Evolutionary conservation across 92 coral and sea anemone species (phyloP).

Genomic region (Palythoa caribaeorum): DNA sequence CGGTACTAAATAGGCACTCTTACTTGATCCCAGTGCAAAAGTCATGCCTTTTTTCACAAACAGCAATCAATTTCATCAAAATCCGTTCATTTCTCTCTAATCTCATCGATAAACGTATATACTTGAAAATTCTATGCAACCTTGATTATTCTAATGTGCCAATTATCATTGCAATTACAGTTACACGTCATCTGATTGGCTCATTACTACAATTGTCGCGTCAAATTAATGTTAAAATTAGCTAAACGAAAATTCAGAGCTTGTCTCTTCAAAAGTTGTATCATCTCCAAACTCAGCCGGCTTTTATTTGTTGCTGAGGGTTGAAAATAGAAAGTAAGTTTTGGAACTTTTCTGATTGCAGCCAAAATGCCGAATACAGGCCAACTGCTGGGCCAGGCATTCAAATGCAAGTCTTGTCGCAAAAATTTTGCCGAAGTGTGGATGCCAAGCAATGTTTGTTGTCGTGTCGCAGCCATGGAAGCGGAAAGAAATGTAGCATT

Average conservation of each 20-base stretch:
- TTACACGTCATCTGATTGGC: constrained; percentile 59
- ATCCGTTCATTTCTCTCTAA: not conserved
- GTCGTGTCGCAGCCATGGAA: constrained; percentile 67
- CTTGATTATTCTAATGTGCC: not conserved
- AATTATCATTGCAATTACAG: constrained; percentile 37
- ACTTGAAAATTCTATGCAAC: not conserved
- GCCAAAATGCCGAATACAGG: constrained; percentile 91
- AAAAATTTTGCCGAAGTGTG: constrained; percentile 87
- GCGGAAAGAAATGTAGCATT: constrained; percentile 39
- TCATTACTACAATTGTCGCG: constrained; percentile 60
- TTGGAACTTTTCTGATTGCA: constrained; percentile 2
- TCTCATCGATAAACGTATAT: not conserved
- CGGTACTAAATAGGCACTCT: not conserved
- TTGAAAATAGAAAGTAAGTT: not conserved
- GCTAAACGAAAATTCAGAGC: not conserved
- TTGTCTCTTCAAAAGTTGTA: not conserved
- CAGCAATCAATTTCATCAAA: not conserved
- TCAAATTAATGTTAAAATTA: constrained; percentile 44
- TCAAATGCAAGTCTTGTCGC: constrained; percentile 87
- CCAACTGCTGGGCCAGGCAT: constrained; percentile 77
- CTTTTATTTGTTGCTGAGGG: not conserved
- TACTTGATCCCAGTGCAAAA: not conserved
- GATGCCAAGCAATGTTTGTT: constrained; percentile 94
- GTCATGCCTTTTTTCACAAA: not conserved
- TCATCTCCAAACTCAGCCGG: not conserved